phyloP scores from a whole-genome alignment of 2,888 invertebrate species.

The Malacosoma neustria region DNA sequence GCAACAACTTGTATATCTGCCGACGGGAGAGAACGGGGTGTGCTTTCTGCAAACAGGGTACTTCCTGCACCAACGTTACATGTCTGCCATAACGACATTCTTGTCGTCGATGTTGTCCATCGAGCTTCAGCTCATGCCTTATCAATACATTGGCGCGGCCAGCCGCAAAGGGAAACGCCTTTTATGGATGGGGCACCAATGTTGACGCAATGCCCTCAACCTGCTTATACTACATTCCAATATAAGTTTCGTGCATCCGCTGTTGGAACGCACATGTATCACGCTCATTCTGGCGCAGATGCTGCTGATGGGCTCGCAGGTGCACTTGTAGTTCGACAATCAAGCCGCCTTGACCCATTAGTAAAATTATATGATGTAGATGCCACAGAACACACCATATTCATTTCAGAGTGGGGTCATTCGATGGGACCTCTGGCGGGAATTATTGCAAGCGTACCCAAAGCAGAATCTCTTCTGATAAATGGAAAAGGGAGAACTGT shows the following conservation, averaged over 20 bases:
- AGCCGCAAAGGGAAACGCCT: constrained; percentile 79
- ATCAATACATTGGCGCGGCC: constrained; percentile 88
- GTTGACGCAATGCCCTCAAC: constrained; percentile 85
- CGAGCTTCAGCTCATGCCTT: constrained; percentile 81
- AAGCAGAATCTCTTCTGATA: constrained; percentile 74
- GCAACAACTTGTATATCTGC: constrained; percentile 78
- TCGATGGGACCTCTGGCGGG: constrained; percentile 66
- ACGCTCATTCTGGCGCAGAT: constrained; percentile 82
- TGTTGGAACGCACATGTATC: constrained; percentile 84
- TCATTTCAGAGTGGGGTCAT: constrained; percentile 82
- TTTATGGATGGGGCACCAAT: constrained; percentile 88
- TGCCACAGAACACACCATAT: constrained; percentile 78
- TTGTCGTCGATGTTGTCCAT: constrained; percentile 85
- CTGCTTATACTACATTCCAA: constrained; percentile 83
- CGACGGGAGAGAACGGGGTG: constrained; percentile 77
- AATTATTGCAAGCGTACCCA: constrained; percentile 43
- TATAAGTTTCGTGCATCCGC: constrained; percentile 84
- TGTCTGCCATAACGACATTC: constrained; percentile 84
- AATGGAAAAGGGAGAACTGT: constrained; percentile 76
- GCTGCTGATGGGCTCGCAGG: constrained; percentile 82
- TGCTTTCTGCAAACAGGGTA: constrained; percentile 79
- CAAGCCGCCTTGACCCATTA: constrained; percentile 75
- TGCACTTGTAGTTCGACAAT: constrained; percentile 80
- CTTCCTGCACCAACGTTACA: constrained; percentile 78
- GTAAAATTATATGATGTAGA: constrained; percentile 81